Conservation (phyloP, 2,888 invertebrate genomes). For the Hesperia comma region DNA sequence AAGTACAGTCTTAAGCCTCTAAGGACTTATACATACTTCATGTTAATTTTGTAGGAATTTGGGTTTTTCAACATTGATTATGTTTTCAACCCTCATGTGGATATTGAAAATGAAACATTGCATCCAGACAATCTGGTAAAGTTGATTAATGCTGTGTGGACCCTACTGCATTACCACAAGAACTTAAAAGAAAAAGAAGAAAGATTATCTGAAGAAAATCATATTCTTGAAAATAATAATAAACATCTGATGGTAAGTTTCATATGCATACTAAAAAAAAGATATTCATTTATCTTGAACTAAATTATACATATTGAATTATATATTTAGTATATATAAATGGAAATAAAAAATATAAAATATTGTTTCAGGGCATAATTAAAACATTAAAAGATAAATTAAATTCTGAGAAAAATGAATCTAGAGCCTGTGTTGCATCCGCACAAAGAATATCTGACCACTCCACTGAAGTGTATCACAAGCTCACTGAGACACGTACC, state of each 20-base stretch:
- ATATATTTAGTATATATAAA: not conserved
- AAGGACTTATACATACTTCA: constrained; percentile 8
- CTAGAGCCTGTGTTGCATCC: constrained; percentile 73
- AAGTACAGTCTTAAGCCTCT: too few relatives aligned
- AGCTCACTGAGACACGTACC: constrained; percentile 58
- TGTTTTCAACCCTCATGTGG: constrained; percentile 71
- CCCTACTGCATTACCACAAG: constrained; percentile 66
- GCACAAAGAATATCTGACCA: constrained; percentile 72
- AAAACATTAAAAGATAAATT: constrained; percentile 64
- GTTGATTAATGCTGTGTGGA: constrained; percentile 71
- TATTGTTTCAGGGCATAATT: constrained; percentile 53
- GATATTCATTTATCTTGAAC: too few relatives aligned
- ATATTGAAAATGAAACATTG: constrained; percentile 57
- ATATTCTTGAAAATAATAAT: constrained; percentile 67
- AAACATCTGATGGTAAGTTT: constrained; percentile 70
- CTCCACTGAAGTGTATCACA: constrained; percentile 65
- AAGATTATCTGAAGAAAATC: constrained; percentile 64
- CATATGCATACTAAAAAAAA: too few relatives aligned
- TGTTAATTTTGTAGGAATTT: constrained; percentile 60
- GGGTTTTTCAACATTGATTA: constrained; percentile 68
- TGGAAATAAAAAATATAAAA: not conserved
- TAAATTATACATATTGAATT: too few relatives aligned
- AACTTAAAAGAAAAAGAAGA: constrained; percentile 61
- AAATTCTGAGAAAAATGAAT: constrained; percentile 67
- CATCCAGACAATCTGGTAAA: constrained; percentile 63